Percentiles rank a stretch among this genome's conserved stretches.
Evolutionary conservation across 2,888 invertebrate genomes (phyloP).

Genomic region (Acanthosoma haemorrhoidale): DNA sequence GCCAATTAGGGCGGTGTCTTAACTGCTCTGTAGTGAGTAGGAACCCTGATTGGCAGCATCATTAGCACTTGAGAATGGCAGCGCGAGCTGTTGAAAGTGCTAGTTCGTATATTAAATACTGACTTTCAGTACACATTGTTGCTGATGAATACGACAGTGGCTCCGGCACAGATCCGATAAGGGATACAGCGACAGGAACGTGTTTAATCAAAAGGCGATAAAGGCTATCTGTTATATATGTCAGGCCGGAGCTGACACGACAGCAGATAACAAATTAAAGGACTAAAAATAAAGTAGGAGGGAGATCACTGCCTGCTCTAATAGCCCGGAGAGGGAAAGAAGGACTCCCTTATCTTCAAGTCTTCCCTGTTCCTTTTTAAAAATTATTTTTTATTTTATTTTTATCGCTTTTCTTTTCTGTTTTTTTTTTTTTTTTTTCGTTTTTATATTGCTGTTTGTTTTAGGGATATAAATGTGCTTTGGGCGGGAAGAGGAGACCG

Average conservation of each 20-base stretch:
- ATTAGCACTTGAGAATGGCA: too few relatives aligned
- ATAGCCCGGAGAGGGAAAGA: background rate
- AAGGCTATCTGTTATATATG: background rate
- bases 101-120: too few relatives aligned
- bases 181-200: background rate
- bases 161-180: background rate
- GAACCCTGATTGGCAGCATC: too few relatives aligned
- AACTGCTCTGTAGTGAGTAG: too few relatives aligned
- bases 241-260: background rate
- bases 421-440: background rate
- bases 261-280: slow-evolving; percentile 5
- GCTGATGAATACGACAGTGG: too few relatives aligned
- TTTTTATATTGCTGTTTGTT: slow-evolving; percentile 27
- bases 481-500: background rate
- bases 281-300: slow-evolving; percentile 4
- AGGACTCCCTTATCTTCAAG: background rate
- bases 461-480: slow-evolving; percentile 22
- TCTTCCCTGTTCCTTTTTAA: background rate
- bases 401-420: slow-evolving; percentile 1
- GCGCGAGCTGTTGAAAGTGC: too few relatives aligned
- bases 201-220: background rate
- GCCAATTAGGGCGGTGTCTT: too few relatives aligned
- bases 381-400: slow-evolving; percentile 3
- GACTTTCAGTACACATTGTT: too few relatives aligned
- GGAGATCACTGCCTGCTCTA: background rate